Percentiles rank a stretch among this genome's conserved stretches.
These are phyloP conservation scores for Tichodroma muraria DNA, from an alignment of 2,113 vertebrate species.

Conservation along the genomic window DNA sequence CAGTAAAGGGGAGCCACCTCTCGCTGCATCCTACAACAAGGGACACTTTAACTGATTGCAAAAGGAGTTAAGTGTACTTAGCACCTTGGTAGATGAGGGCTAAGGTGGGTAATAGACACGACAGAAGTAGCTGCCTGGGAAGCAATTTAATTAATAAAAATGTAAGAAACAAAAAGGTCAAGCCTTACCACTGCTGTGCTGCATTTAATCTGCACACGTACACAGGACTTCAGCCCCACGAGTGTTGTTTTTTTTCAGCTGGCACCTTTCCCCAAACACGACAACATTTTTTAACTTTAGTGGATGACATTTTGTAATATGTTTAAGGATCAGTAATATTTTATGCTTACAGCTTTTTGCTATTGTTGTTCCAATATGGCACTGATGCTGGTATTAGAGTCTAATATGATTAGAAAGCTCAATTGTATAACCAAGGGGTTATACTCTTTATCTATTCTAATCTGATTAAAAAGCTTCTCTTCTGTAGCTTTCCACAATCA, in stretches of 20 bases:
- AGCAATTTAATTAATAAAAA: conserved; percentile 13
- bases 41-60: neutral
- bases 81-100: neutral
- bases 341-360: conserved; percentile 41
- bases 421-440: conserved; percentile 56
- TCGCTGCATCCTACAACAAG: neutral
- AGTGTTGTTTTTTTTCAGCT: neutral
- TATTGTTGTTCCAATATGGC: conserved; percentile 55
- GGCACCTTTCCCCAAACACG: neutral
- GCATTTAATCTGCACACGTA: neutral
- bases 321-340: conserved; percentile 51
- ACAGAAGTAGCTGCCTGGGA: conserved; percentile 18
- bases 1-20: neutral
- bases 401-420: conserved; percentile 62
- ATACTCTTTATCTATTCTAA: conserved; percentile 56
- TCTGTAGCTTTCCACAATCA: conserved; percentile 34
- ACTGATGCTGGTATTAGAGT: conserved; percentile 36
- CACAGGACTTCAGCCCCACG: neutral
- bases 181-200: neutral
- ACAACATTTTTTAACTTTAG: conserved; percentile 8
- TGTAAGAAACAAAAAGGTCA: conserved; percentile 30
- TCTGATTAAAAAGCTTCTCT: conserved; percentile 61
- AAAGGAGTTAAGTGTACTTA: neutral
- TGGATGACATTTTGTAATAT: conserved; percentile 56
- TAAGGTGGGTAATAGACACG: neutral